Conservation (phyloP, 2,888 invertebrate species). For the Choristoneura rosaceana region DNA sequence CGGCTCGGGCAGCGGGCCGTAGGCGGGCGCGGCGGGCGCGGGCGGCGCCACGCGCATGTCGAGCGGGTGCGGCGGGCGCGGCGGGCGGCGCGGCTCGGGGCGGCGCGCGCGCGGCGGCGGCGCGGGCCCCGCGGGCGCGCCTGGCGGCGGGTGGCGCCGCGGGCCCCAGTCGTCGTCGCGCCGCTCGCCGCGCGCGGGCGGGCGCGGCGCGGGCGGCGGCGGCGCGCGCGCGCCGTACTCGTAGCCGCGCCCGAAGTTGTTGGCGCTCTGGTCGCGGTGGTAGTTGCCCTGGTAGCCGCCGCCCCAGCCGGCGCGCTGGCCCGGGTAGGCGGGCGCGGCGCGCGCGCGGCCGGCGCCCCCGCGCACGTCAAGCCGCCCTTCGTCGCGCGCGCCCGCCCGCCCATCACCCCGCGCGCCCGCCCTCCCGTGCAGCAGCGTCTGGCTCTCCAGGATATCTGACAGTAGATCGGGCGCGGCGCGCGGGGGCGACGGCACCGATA, state of each 20-base stretch:
- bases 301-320: constrained; percentile 81
- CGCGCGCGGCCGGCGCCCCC: constrained; percentile 57
- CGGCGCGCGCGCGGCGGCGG: constrained; percentile 47
- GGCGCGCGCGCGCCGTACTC: constrained; percentile 44
- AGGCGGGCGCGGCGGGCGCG: constrained; percentile 46
- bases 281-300: constrained; percentile 74
- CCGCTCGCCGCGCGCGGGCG: constrained; percentile 44
- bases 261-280: constrained; percentile 57
- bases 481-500: constrained; percentile 70
- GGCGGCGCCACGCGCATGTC: constrained; percentile 43
- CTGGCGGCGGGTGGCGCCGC: constrained; percentile 39
- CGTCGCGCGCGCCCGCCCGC: constrained; percentile 64
- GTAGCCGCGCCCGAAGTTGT: constrained; percentile 50
- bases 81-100: constrained; percentile 50
- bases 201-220: constrained; percentile 43
- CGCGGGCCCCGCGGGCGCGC: constrained; percentile 41
- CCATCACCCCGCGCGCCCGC: constrained; percentile 53
- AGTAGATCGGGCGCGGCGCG: constrained; percentile 87
- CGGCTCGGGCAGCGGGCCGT: constrained; percentile 66
- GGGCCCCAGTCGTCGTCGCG: constrained; percentile 50
- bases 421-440: constrained; percentile 87
- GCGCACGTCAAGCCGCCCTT: constrained; percentile 46
- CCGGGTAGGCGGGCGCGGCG: constrained; percentile 87
- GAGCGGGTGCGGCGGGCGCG: constrained; percentile 44
- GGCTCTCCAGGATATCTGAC: constrained; percentile 89